Evolutionary conservation across 37 sponge, comb jelly and placozoan species (phyloP), one percentile per base, ranked within the genome.

Genomic region (Axinella damicornis): DNA sequence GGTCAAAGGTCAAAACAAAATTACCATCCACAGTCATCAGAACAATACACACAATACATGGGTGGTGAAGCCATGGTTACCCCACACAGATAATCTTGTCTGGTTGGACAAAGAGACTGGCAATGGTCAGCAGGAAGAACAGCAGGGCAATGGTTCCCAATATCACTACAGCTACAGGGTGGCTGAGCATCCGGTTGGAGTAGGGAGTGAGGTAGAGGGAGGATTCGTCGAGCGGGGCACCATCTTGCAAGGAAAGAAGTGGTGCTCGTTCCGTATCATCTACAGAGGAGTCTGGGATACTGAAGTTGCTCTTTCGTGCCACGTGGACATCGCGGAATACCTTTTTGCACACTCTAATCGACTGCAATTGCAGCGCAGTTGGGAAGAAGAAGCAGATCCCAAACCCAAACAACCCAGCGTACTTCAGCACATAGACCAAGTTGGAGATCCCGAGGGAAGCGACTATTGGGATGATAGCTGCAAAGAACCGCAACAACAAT

Each of bases 381-480:
- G 97, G 97, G 72, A 97, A 86, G 54, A 88, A 76, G 80, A 85
- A 94, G 30, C 81, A 83, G 39, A 92, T 87, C 62, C 53, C 65
- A 71, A 94, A 94, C 0, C 92, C 97, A 55, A 92, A 55, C 19
- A 97, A 83, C 1, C 97, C 97, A 30, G 97, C 95, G 56, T 83
- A 97, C 24, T 89, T 89, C 5, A 93, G 65, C 21, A 97, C 90
- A n/a, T 71, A 74, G 53, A 97, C 92, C 71, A 97, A 55, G 64
- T 94, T 97, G 66, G 94, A 69, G 20, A 97, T 66, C 27, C 89
- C 89, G 37, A 97, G 41, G n/a, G 92, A 87, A 15, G 88, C 82
- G 32, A 83, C 22, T 0, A 97, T 62, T 12, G 97, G 97, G 0
- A 97, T 53, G 60, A 76, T 57, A 35, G 95, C 85, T 11, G 38